A percentile compares a stretch with the other conserved stretches of the same genome.
These are phyloP conservation scores for Tachycineta bicolor DNA, from an alignment of 2,113 vertebrate species.

Conservation along the genomic window DNA sequence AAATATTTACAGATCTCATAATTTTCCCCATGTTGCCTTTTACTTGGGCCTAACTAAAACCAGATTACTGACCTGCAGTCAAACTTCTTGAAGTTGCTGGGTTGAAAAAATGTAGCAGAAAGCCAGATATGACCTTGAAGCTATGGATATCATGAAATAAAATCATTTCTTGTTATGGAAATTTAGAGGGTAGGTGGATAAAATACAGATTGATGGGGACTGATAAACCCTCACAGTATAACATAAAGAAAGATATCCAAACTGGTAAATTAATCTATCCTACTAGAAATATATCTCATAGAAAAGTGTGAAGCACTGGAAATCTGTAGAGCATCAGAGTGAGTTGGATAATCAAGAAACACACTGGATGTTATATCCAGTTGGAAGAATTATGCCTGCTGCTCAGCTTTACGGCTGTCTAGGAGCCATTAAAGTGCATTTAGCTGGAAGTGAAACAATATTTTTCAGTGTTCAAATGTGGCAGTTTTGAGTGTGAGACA, in stretches of 20 bases:
- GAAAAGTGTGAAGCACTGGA: neutral
- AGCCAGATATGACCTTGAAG: neutral
- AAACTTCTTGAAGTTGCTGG: neutral
- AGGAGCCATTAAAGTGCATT: constrained; percentile 42
- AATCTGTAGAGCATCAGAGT: constrained; percentile 9
- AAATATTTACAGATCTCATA: neutral
- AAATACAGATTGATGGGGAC: neutral
- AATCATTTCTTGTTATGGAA: neutral
- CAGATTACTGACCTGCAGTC: neutral
- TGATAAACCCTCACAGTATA: neutral
- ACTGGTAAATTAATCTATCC: neutral
- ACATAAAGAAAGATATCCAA: constrained; percentile 8
- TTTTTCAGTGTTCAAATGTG: constrained; percentile 61
- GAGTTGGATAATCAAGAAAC: constrained; percentile 48
- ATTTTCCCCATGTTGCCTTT: neutral
- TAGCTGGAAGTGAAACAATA: constrained; percentile 53
- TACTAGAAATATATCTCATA: neutral
- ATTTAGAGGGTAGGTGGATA: neutral
- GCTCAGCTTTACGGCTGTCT: constrained; percentile 29
- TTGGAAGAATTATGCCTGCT: constrained; percentile 51
- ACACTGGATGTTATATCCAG: neutral
- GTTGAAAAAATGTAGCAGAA: neutral
- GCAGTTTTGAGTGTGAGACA: constrained; percentile 50
- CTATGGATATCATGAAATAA: neutral
- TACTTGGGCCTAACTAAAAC: neutral